Conservation (phyloP, 2,113 vertebrate species). For the Catagonus wagneri region DNA sequence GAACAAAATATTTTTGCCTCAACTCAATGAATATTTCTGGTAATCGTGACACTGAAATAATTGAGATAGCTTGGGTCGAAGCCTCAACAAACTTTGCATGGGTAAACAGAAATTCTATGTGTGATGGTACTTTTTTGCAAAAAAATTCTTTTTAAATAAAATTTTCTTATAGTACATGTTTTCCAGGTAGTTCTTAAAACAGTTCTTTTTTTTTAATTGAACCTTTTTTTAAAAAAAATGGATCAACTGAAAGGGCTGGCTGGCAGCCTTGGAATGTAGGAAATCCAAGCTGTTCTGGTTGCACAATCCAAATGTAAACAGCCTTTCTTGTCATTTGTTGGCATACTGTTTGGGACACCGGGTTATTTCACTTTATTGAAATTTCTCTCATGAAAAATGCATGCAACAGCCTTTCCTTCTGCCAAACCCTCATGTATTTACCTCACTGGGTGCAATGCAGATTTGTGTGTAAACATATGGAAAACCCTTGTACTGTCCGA, state of each 20-base stretch:
- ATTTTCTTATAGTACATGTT: neutral
- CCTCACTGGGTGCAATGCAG: conserved; percentile 12
- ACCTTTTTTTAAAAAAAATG: neutral
- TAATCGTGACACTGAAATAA: neutral
- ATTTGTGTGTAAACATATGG: conserved; percentile 49
- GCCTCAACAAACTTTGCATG: neutral
- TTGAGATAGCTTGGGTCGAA: neutral
- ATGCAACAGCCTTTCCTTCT: conserved; percentile 24
- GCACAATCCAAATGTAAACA: conserved; percentile 51
- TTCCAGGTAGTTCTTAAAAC: conserved; percentile 56
- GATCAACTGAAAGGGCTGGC: conserved; percentile 49
- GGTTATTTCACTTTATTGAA: conserved; percentile 73
- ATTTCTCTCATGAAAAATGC: conserved; percentile 64
- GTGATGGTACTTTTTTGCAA: neutral
- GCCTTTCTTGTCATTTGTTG: conserved; percentile 58
- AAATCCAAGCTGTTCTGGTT: conserved; percentile 54
- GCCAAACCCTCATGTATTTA: conserved; percentile 39
- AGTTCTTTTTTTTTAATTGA: conserved; percentile 60
- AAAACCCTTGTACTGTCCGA: neutral
- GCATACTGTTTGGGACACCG: conserved; percentile 50
- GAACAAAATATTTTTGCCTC: neutral
- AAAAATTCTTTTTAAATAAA: neutral
- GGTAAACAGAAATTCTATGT: neutral
- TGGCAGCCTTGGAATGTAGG: conserved; percentile 57
- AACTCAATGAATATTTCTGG: neutral